phyloP scores from a whole-genome alignment of 2,888 invertebrate genomes.

The Pammene aurita region DNA sequence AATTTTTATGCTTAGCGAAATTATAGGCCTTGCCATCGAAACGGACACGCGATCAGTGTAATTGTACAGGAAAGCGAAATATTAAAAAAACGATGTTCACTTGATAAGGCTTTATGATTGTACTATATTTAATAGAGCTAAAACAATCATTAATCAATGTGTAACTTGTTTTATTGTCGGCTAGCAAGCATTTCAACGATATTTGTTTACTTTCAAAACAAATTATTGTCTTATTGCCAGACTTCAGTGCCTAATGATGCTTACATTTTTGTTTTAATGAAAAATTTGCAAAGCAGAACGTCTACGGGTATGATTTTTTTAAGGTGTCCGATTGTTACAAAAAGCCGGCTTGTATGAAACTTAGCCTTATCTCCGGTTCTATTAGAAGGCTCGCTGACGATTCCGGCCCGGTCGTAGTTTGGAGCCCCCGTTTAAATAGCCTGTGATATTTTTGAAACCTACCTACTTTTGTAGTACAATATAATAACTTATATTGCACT shows the following conservation, averaged over 20 bases:
- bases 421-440: too few species aligned
- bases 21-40: conserved; percentile 34
- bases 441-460: too few species aligned
- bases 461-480: too few species aligned
- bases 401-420: too few species aligned
- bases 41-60: conserved; percentile 35
- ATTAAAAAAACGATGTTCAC: conserved; percentile 37
- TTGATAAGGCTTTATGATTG: conserved; percentile 27
- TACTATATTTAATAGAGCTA: conserved; percentile 30
- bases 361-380: too few species aligned
- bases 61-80: conserved; percentile 41
- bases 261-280: too few species aligned
- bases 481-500: conserved; percentile 11
- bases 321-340: too few species aligned
- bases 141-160: conserved; percentile 25
- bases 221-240: not conserved
- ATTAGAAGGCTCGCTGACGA: too few species aligned
- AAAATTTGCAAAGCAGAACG: too few species aligned
- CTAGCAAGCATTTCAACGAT: conserved; percentile 1
- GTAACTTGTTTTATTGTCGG: conserved; percentile 23
- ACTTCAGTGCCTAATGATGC: not conserved
- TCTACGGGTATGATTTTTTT: too few species aligned
- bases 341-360: too few species aligned
- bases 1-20: conserved; percentile 41
- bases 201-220: not conserved